Evolutionary conservation across 2,888 invertebrate genomes (phyloP), one percentile per base, ranked within the genome.

Genomic region (Meteorus cinctellus): DNA sequence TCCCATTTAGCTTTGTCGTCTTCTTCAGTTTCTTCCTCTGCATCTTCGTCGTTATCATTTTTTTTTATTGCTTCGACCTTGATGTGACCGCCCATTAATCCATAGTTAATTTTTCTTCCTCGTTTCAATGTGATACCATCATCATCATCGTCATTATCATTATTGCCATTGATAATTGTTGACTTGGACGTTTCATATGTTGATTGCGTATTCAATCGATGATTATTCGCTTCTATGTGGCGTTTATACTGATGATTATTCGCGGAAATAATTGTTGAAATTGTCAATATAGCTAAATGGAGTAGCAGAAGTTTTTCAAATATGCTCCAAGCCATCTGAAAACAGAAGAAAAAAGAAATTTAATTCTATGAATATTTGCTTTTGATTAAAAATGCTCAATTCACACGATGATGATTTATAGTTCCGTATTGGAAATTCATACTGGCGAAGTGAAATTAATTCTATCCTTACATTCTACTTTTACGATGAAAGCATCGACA

Each of bases 71-170:
- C n/a, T 2, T 78, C 78, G 8, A 63, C 66, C 83, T 91, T 91
- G 80, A 94, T 90, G 84, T 94, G 94, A 66, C 95, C 95, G 59
- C 94, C 94, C 82, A 94, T 93, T 78, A 95, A 90, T 76, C 94
- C 91, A 36, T 67, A 63, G 31, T 5, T 60, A 51, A 10, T 51
- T 76, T 51, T 48, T 88, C 89, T 80, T 27, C 19, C 67, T 48
- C 14, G 45, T 55, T 75, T 73, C 67, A 45, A 76, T 59, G 70
- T 78, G 74, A 75, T 41, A 24, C 24, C 36, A 24, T 66, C 36
- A 66, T 51, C n/a, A 29, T 29, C 51, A 6, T 68, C 48, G 36
- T 66, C 16, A 14, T 55, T 24, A 31, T 63, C 19, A 31, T 41
- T 19, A 45, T 27, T 84, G 72, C 77, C 80, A 19, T 78, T 82